phyloP scores from a whole-genome alignment of 2,113 vertebrate species.

The Talpa occidentalis region DNA sequence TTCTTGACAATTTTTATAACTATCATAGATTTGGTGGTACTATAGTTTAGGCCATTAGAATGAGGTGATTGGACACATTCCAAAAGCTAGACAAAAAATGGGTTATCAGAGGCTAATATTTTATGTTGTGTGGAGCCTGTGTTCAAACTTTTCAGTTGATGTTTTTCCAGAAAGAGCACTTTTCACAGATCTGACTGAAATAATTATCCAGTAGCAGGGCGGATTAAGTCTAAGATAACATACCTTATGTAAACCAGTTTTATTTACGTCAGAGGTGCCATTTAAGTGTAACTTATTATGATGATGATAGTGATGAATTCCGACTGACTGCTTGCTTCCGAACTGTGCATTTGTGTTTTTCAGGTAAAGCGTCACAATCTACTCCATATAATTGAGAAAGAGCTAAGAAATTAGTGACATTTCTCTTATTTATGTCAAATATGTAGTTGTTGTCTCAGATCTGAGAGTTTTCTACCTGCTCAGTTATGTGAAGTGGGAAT shows the following conservation, averaged over 20 bases:
- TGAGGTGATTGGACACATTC: slow-evolving; percentile 4
- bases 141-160: slow-evolving; percentile 15
- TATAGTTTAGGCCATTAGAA: neutral
- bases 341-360: slow-evolving; percentile 26
- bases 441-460: slow-evolving; percentile 5
- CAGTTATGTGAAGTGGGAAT: neutral
- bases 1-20: slow-evolving; percentile 20
- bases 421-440: slow-evolving; percentile 23
- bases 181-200: slow-evolving; percentile 31
- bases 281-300: slow-evolving; percentile 49
- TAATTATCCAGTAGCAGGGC: slow-evolving; percentile 41
- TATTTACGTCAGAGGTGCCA: slow-evolving; percentile 48
- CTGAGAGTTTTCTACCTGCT: neutral
- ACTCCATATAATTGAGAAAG: slow-evolving; percentile 13
- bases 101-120: slow-evolving; percentile 3
- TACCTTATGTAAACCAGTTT: slow-evolving; percentile 58
- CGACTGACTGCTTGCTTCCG: neutral
- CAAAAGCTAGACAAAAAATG: neutral
- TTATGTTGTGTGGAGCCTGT: slow-evolving; percentile 10
- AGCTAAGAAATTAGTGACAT: neutral
- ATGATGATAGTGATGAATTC: neutral
- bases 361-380: slow-evolving; percentile 11
- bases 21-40: neutral
- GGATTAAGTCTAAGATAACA: slow-evolving; percentile 62
- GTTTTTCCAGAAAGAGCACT: slow-evolving; percentile 51